phyloP scores from a whole-genome alignment of 1,140 invertebrate species.

The Phymorhynchus buccinoides region DNA sequence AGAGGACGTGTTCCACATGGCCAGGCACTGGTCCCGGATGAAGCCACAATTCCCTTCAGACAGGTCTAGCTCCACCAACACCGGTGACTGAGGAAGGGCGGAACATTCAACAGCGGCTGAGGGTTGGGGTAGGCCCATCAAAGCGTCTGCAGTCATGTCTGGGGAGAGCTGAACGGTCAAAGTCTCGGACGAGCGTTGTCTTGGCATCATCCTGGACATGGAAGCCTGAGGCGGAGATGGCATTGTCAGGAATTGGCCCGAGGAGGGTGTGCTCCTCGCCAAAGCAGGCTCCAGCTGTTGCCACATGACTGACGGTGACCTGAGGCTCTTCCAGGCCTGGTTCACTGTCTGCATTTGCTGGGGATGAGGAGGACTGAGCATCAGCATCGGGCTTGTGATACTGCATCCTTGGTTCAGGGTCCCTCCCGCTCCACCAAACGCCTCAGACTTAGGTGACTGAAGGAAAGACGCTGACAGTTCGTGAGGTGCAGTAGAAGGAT shows the following conservation, averaged over 20 bases:
- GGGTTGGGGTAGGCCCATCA: no score
- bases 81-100: not conserved
- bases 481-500: not conserved
- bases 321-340: not conserved
- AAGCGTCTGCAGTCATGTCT: not conserved
- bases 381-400: not conserved
- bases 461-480: not conserved
- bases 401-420: not conserved
- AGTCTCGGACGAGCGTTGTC: not conserved
- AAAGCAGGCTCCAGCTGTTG: not conserved
- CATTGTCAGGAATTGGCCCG: not conserved
- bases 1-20: not conserved
- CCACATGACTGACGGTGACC: not conserved
- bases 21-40: constrained; percentile 5
- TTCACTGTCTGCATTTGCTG: not conserved
- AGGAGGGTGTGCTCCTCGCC: not conserved
- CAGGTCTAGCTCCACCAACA: not conserved
- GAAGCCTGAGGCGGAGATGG: not conserved
- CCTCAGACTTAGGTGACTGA: not conserved
- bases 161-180: not conserved
- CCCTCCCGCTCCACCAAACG: not conserved
- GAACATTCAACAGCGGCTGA: not conserved
- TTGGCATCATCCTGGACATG: not conserved
- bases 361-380: not conserved
- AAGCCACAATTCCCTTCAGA: not conserved